Percentiles rank a stretch among this genome's conserved stretches.
Conservation (phyloP, 1,140 invertebrate species). For the Plutomurus gul region DNA sequence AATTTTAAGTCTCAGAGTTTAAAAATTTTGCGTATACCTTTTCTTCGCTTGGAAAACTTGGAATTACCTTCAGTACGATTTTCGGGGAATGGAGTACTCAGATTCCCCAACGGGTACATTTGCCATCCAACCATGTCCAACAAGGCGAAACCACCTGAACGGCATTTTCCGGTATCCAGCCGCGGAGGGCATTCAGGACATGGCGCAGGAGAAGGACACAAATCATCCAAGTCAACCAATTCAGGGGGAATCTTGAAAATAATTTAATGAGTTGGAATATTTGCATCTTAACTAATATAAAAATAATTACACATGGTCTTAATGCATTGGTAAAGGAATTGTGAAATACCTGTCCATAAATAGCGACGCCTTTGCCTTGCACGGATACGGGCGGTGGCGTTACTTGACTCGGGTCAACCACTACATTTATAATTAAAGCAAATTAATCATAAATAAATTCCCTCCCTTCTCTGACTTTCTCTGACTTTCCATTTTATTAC, state of each 20-base stretch:
- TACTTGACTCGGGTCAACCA: slow-evolving; percentile 59
- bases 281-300: background rate
- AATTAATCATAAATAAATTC: slow-evolving; percentile 2
- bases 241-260: slow-evolving; percentile 56
- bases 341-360: slow-evolving; percentile 58
- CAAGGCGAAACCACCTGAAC: slow-evolving; percentile 45
- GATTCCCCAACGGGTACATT: slow-evolving; percentile 64
- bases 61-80: slow-evolving; percentile 64
- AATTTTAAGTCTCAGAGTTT: too few relatives aligned
- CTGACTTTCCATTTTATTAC: too few relatives aligned
- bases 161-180: slow-evolving; percentile 50
- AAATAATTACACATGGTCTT: too few relatives aligned
- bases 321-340: too few relatives aligned
- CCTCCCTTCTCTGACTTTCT: too few relatives aligned
- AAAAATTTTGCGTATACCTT: too few relatives aligned
- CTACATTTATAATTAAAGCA: slow-evolving; percentile 54
- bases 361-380: slow-evolving; percentile 50
- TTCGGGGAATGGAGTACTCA: slow-evolving; percentile 63
- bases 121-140: slow-evolving; percentile 62
- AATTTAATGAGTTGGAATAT: background rate
- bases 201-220: slow-evolving; percentile 68
- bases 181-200: slow-evolving; percentile 45
- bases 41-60: background rate
- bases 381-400: slow-evolving; percentile 57
- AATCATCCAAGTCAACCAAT: slow-evolving; percentile 63